A percentile compares a stretch with the other conserved stretches of the same genome.
Conservation (phyloP, 2,797 vertebrate genomes). For the Semaprochilodus insignis region DNA sequence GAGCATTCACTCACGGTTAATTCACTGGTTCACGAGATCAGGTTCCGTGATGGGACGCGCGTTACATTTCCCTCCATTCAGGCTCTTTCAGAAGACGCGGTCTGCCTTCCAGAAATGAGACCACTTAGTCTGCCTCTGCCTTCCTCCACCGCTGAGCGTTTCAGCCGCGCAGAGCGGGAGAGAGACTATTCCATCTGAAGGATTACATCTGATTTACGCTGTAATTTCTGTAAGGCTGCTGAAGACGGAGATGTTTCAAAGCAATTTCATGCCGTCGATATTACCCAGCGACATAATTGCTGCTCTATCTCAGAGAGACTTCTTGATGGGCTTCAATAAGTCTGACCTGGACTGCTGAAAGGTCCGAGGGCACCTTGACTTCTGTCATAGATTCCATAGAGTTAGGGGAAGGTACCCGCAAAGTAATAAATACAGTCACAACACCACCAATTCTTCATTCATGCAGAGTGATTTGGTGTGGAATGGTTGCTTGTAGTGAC, state of each 20-base stretch:
- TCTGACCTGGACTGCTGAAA: neutral
- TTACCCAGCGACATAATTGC: neutral
- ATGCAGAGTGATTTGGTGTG: too few relatives aligned
- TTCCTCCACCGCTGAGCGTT: slow-evolving; percentile 4
- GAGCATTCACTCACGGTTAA: neutral
- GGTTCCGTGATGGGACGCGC: neutral
- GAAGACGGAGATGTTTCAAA: slow-evolving; percentile 11
- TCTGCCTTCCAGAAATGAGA: slow-evolving; percentile 4
- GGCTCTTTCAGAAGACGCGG: slow-evolving; percentile 7
- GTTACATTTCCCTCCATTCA: neutral
- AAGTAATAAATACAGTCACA: too few relatives aligned
- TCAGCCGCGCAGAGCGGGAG: neutral
- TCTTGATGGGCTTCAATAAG: neutral
- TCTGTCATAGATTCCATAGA: too few relatives aligned
- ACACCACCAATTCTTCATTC: too few relatives aligned
- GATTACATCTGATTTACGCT: slow-evolving; percentile 2
- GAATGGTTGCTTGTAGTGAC: too few relatives aligned
- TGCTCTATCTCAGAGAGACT: neutral
- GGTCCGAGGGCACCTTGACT: too few relatives aligned
- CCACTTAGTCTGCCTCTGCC: slow-evolving; percentile 14
- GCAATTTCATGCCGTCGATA: neutral
- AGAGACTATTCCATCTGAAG: neutral
- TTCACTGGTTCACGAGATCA: slow-evolving; percentile 7
- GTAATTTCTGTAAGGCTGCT: neutral
- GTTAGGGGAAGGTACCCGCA: too few relatives aligned